A percentile compares a stretch with the other conserved stretches of the same genome.
Evolutionary conservation across 2,797 vertebrate species (phyloP).

Genomic region (Darevskia mixta): DNA sequence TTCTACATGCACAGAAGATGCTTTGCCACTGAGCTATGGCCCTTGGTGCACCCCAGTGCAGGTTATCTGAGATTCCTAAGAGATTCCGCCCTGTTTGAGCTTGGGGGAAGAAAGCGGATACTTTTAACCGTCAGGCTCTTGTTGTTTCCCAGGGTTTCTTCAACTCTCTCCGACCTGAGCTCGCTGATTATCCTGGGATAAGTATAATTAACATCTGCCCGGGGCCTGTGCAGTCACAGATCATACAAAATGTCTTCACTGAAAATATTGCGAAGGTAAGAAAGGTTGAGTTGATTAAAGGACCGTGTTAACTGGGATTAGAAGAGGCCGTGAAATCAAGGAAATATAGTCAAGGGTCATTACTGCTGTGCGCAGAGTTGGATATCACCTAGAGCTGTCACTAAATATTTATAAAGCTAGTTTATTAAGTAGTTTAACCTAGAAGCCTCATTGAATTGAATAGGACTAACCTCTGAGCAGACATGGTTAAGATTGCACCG

Average conservation of each 20-base stretch:
- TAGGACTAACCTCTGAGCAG: too few relatives aligned
- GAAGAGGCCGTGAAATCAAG: background rate
- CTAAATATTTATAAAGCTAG: too few relatives aligned
- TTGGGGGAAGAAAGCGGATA: background rate
- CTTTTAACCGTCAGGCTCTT: background rate
- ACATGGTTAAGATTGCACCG: too few relatives aligned
- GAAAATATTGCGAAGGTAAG: constrained; percentile 87
- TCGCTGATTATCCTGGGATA: constrained; percentile 87
- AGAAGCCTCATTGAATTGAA: too few relatives aligned
- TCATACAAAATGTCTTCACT: constrained; percentile 88
- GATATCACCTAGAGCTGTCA: too few relatives aligned
- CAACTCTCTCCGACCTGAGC: constrained; percentile 88
- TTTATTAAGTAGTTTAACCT: too few relatives aligned
- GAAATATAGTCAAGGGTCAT: background rate
- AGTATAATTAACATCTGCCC: constrained; percentile 89
- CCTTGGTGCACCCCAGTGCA: too few relatives aligned
- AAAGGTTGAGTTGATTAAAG: too few relatives aligned
- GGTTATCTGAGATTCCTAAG: too few relatives aligned
- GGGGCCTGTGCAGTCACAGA: constrained; percentile 91
- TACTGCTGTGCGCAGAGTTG: background rate
- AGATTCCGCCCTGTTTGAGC: background rate
- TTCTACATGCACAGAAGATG: too few relatives aligned
- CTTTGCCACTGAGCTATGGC: too few relatives aligned
- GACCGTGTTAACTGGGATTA: background rate
- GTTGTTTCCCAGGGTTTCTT: constrained; percentile 89